Conservation (phyloP, 2,113 vertebrate species). For the Chionomys nivalis region DNA sequence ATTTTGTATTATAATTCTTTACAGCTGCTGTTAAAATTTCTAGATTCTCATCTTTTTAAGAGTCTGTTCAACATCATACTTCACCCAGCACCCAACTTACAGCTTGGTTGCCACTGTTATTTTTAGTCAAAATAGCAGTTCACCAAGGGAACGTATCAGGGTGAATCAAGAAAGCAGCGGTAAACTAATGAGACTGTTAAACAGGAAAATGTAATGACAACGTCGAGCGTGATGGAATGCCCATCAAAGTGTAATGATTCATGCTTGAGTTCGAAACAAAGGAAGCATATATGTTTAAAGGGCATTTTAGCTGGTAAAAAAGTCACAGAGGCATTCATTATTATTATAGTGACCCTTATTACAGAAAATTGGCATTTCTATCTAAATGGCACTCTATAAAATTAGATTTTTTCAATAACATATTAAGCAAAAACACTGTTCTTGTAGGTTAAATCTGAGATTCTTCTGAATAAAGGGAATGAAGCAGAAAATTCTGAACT, state of each 20-base stretch:
- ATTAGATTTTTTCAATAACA: constrained; percentile 75
- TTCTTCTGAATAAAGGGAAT: constrained; percentile 41
- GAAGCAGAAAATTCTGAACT: constrained; percentile 49
- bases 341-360: constrained; percentile 76
- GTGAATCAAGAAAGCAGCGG: neutral
- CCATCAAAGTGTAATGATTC: constrained; percentile 72
- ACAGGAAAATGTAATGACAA: constrained; percentile 66
- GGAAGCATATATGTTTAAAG: constrained; percentile 69
- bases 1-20: too few relatives aligned
- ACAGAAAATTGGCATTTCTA: constrained; percentile 77
- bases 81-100: neutral
- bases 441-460: constrained; percentile 55
- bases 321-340: constrained; percentile 73
- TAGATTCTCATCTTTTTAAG: neutral
- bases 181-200: constrained; percentile 69
- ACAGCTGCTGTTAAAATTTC: neutral
- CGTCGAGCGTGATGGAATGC: constrained; percentile 47
- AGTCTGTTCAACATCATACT: neutral
- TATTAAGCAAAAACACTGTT: constrained; percentile 58
- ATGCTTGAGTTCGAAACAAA: constrained; percentile 72
- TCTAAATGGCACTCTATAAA: constrained; percentile 74
- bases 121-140: constrained; percentile 49
- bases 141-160: constrained; percentile 26
- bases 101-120: neutral
- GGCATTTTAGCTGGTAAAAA: constrained; percentile 72